Base-by-base conservation (phyloP, 1,140 invertebrate species). In the Heliconius melpomene region DNA sequence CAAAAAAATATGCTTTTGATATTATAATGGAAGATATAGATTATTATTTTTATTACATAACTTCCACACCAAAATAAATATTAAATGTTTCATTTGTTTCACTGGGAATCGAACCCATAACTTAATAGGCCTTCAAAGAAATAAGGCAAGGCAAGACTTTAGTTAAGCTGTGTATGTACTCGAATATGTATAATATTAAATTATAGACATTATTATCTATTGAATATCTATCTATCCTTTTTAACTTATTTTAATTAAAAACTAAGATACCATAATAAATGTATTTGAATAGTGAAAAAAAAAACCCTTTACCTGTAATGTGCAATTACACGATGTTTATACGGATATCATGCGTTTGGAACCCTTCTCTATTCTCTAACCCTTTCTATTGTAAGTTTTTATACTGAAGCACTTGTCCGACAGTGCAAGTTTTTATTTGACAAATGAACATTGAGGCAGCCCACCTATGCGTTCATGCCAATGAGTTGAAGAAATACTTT, bases 251-350 rank as follows among this genome's bases (percentile, higher is more conserved):
- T 66, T 26, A 29, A 66, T 66, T 66, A 66, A 3, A 66, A 66
- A 11, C 32, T 66, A 29, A 66, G 23, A 23, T 66, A 66, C 13
- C 23, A 57, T 57, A 66, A 66, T 26, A 66, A 29, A 26, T 66
- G 60, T 9, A 13, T 26, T 26, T 26, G 23, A 26, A n/a, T 66
- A 26, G n/a, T n/a, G 40, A 32, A 46, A 6, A 78, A 52, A 74
- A 52, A 36, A 54, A 89, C 88, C 90, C 87, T 88, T 87, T 91
- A 92, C 88, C 88, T 92, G 86, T 86, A 82, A 86, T 83, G 82
- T 81, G 87, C 89, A 91, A 93, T 93, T 93, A 92, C 90, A 88
- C 90, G 91, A 92, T 93, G 87, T 91, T 94, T 94, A 94, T 90
- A 93, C 92, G 93, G 87, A 86, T 88, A 90, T 93, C 88, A 92